These are phyloP conservation scores for Ferrisia virgata DNA, from an alignment of 2,888 invertebrate species.

Conservation along the genomic window DNA sequence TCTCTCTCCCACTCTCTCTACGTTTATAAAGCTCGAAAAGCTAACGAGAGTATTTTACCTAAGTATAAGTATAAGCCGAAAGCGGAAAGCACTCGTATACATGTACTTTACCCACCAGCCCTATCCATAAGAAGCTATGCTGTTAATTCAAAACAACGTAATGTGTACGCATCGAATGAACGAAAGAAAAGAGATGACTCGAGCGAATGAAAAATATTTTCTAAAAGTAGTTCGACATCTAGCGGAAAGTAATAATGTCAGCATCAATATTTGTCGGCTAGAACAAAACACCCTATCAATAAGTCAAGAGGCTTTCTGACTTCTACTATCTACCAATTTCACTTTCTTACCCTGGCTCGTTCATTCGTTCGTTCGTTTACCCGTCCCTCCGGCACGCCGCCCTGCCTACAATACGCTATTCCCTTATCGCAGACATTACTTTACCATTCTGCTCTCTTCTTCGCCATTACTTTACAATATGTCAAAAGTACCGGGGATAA, in stretches of 20 bases:
- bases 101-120: neutral
- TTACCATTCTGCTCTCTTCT: constrained; percentile 24
- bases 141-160: constrained; percentile 6
- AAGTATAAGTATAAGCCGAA: no score
- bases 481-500: constrained; percentile 17
- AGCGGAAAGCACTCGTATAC: no score
- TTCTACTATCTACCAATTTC: constrained; percentile 33
- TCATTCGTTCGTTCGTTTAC: neutral
- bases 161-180: constrained; percentile 13
- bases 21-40: neutral
- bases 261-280: constrained; percentile 41
- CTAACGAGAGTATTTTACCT: neutral
- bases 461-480: constrained; percentile 29
- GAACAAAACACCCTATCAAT: constrained; percentile 36
- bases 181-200: constrained; percentile 25
- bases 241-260: constrained; percentile 40
- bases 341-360: neutral
- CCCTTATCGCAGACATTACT: constrained; percentile 20
- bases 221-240: constrained; percentile 28
- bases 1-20: no score
- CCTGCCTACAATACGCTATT: neutral
- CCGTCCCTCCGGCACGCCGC: no score
- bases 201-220: constrained; percentile 31
- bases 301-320: constrained; percentile 29
- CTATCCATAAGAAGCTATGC: neutral